Conservation (phyloP, 2,797 vertebrate species). For the Myotis planiceps region DNA sequence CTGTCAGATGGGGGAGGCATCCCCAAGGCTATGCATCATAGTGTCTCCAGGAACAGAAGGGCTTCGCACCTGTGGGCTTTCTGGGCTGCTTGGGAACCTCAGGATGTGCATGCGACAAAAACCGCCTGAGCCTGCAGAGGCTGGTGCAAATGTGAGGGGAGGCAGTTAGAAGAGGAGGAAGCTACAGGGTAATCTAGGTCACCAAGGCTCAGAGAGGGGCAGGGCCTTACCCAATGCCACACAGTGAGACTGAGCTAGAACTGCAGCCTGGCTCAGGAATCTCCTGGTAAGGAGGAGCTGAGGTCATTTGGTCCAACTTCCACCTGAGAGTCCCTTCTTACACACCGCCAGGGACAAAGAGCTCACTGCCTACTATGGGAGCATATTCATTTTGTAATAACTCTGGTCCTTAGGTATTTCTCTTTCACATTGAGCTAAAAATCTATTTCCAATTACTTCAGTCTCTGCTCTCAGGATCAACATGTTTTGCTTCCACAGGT, state of each 20-base stretch:
- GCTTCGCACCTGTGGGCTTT: neutral
- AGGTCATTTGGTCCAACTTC: neutral
- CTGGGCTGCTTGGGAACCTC: conserved; percentile 9
- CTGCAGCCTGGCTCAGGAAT: neutral
- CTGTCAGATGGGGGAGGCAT: neutral
- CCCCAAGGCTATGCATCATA: neutral
- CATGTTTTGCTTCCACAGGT: neutral
- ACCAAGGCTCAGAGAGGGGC: neutral
- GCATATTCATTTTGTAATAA: neutral
- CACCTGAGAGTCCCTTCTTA: neutral
- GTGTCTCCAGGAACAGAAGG: conserved; percentile 54
- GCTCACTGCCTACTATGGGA: neutral
- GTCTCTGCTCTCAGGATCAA: neutral
- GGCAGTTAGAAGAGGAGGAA: neutral
- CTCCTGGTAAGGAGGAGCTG: neutral
- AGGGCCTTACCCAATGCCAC: neutral
- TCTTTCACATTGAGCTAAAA: neutral
- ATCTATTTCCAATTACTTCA: neutral
- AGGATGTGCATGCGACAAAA: neutral
- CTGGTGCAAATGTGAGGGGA: neutral
- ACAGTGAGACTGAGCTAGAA: neutral
- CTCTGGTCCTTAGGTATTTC: neutral
- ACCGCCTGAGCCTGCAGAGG: neutral
- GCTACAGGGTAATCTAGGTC: neutral
- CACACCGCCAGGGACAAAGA: neutral